Evolutionary conservation across 2,113 vertebrate genomes (phyloP).

Genomic region (Poeciliopsis turrubarensis): DNA sequence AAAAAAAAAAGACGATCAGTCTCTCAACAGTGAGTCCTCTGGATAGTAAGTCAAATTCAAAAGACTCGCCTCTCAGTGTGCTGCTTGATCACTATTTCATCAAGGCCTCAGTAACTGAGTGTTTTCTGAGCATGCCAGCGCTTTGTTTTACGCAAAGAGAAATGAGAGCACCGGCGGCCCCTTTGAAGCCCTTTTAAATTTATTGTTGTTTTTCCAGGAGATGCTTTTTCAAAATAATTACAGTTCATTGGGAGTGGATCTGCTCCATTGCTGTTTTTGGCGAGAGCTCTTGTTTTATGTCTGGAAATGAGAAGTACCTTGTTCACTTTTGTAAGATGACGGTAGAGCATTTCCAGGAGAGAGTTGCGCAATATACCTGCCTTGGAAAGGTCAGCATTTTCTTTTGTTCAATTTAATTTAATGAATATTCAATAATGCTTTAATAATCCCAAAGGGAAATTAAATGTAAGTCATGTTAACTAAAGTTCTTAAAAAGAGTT

Average conservation of each 20-base stretch:
- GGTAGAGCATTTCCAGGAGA: constrained; percentile 27
- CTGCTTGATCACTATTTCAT: constrained; percentile 58
- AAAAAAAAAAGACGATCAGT: constrained; percentile 18
- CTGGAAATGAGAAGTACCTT: constrained; percentile 52
- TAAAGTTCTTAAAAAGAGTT: too few relatives aligned
- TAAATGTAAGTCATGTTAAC: too few relatives aligned
- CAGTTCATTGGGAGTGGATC: constrained; percentile 67
- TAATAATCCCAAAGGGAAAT: too few relatives aligned
- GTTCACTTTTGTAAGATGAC: constrained; percentile 14
- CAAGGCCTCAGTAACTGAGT: constrained; percentile 50
- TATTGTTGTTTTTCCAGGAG: constrained; percentile 74
- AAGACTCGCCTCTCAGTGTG: constrained; percentile 37
- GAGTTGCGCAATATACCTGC: constrained; percentile 14
- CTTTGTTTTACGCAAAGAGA: constrained; percentile 72
- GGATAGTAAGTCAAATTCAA: constrained; percentile 58
- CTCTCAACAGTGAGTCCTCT: constrained; percentile 22
- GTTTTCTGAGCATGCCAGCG: constrained; percentile 51
- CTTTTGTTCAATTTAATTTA: not conserved
- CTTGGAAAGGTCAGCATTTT: constrained; percentile 23
- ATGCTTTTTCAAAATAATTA: constrained; percentile 58
- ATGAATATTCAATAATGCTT: too few relatives aligned
- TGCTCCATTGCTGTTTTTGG: constrained; percentile 72
- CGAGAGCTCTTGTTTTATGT: constrained; percentile 57
- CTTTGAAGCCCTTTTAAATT: constrained; percentile 75
- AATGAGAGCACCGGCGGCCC: constrained; percentile 48